Conservation (phyloP, 2,888 invertebrate genomes). For the Parnassius mnemosyne region DNA sequence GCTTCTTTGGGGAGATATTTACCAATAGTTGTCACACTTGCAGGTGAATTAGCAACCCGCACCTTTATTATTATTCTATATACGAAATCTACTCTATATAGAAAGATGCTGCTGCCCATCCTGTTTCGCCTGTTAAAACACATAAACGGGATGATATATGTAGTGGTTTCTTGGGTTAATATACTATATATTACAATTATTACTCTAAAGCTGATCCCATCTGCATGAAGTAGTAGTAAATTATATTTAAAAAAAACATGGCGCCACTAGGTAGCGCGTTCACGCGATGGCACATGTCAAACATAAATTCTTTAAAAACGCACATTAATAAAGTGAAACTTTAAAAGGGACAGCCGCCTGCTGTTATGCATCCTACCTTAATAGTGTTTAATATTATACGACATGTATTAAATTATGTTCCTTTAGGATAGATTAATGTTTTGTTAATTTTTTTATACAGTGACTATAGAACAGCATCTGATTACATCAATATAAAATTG, state of each 20-base stretch:
- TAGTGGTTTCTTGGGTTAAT: too few relatives aligned
- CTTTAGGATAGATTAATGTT: neutral
- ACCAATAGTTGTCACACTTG: too few relatives aligned
- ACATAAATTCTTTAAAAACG: slow-evolving; percentile 71
- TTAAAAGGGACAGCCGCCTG: slow-evolving; percentile 35
- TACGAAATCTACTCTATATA: too few relatives aligned
- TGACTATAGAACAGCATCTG: neutral
- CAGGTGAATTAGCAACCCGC: too few relatives aligned
- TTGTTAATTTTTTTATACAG: too few relatives aligned
- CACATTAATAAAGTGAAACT: slow-evolving; percentile 61
- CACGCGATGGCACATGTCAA: slow-evolving; percentile 46
- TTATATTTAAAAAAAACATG: slow-evolving; percentile 20
- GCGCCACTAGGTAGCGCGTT: slow-evolving; percentile 26
- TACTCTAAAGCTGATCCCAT: neutral
- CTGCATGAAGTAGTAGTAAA: slow-evolving; percentile 12
- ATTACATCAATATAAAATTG: too few relatives aligned
- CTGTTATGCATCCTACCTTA: slow-evolving; percentile 8
- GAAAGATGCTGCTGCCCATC: too few relatives aligned
- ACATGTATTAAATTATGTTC: slow-evolving; percentile 13
- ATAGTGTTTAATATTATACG: slow-evolving; percentile 18
- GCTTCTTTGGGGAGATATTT: too few relatives aligned
- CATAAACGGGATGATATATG: too few relatives aligned
- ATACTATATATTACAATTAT: slow-evolving; percentile 2
- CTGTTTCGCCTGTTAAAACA: too few relatives aligned
- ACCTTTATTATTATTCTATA: too few relatives aligned